Base-by-base conservation (phyloP, 2,113 vertebrate species). In the Pollachius pollachius region DNA sequence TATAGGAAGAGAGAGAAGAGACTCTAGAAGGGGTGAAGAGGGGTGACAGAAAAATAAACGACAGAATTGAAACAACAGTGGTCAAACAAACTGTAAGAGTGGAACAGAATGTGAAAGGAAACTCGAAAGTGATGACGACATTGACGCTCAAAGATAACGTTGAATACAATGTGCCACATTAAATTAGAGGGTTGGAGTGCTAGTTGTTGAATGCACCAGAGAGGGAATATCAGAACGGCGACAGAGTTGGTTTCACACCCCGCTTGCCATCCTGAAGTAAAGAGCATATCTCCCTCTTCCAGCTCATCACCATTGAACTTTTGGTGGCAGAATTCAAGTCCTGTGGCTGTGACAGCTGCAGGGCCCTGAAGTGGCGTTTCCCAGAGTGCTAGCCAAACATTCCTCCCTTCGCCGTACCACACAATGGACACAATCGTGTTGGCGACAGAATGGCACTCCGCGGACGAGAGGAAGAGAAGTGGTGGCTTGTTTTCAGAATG, bases 341-440 rank as follows among this genome's bases (percentile, higher is more conserved):
- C 92, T 91, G 92, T 86, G 89, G 91, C 87, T 74, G 83, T 93
- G 92, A 93, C 92, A 92, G 93, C 92, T 93, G 91, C 92, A 16
- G 92, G 92, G 79, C 86, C 90, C 93, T 94, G 90, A 92, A 92
- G 89, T 92, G 90, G 80, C 82, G 88, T 90, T 95, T 94, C 93
- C 90, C 92, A 95, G 93, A 94, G 91, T 92, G 92, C 86, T 84
- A 87, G 89, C 92, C 93, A 92, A 92, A 93, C 93, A 89, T 84
- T 89, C 89, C 94, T 93, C 90, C 91, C 92, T 88, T 93, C 84
- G 88, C 85, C 83, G 82, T 77, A 76, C 75, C 75, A 74, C 37
- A 88, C 86, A 91, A 91, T 89, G 80, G 78, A 74, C 82, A 82
- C 89, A 86, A 91, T 91, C 88, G 91, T 27, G 23, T 78, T 84